These are phyloP conservation scores for Dasypolia templi DNA, from an alignment of 2,888 invertebrate species.

Conservation along the genomic window DNA sequence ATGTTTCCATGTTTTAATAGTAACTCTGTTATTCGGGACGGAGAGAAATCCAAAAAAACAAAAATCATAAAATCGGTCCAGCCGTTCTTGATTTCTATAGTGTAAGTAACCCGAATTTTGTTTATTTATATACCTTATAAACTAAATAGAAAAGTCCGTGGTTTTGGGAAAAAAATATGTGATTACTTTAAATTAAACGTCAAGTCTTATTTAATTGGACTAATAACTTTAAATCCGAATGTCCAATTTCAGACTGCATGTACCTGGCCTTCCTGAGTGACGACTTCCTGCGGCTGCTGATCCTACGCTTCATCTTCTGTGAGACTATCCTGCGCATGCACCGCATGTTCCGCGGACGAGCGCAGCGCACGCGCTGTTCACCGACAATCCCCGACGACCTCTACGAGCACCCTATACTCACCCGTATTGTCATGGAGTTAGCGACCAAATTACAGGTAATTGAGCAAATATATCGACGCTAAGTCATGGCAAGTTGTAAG, in stretches of 20 bases:
- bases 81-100: no score
- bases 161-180: background rate
- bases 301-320: slow-evolving; percentile 98
- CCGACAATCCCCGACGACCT: slow-evolving; percentile 97
- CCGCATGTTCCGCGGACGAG: slow-evolving; percentile 95
- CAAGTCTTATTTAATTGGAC: background rate
- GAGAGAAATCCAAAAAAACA: no score
- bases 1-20: no score
- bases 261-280: slow-evolving; percentile 98
- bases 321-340: slow-evolving; percentile 97
- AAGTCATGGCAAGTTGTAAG: slow-evolving; percentile 6
- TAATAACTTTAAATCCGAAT: background rate
- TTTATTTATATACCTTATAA: no score
- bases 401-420: slow-evolving; percentile 95
- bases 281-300: slow-evolving; percentile 96
- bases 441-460: slow-evolving; percentile 95
- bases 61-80: no score
- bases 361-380: slow-evolving; percentile 95
- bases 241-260: slow-evolving; percentile 76
- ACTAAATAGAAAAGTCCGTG: no score
- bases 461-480: background rate
- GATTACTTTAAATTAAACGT: background rate
- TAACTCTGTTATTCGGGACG: no score
- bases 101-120: no score
- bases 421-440: slow-evolving; percentile 95